These are phyloP conservation scores for Anthopleura sola DNA, from an alignment of 64 coral and sea anemone species.

Conservation along the genomic window DNA sequence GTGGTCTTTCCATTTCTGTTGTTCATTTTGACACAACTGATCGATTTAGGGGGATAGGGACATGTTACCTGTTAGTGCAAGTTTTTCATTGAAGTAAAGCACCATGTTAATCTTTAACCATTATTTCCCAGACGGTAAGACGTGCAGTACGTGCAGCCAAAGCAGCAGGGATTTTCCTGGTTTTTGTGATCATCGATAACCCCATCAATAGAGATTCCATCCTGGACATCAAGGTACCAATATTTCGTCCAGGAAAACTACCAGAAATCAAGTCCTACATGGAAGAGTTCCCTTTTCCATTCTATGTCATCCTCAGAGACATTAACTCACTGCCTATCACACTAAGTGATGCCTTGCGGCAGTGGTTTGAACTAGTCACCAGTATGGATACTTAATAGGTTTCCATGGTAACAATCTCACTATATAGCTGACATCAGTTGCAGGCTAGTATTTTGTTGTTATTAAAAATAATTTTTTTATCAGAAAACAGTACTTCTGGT, in stretches of 20 bases:
- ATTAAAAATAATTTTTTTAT: background rate
- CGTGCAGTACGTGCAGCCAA: constrained; percentile 69
- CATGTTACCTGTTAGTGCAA: no score
- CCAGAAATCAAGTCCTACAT: constrained; percentile 95
- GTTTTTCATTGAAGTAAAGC: background rate
- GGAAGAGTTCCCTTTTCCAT: constrained; percentile 89
- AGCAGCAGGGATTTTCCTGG: constrained; percentile 82
- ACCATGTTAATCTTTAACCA: background rate
- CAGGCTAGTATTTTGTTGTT: background rate
- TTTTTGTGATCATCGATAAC: constrained; percentile 94
- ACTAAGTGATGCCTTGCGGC: constrained; percentile 88
- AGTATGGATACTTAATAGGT: constrained; percentile 38
- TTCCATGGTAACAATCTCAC: background rate
- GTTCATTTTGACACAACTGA: no score
- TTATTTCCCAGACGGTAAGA: constrained; percentile 70
- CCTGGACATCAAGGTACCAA: constrained; percentile 90
- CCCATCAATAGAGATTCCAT: constrained; percentile 90
- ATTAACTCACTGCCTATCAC: constrained; percentile 82
- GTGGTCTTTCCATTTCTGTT: no score
- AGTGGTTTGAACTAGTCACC: constrained; percentile 96
- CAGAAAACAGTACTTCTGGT: background rate
- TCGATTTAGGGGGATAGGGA: no score
- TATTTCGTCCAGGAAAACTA: constrained; percentile 72
- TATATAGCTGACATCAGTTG: background rate
- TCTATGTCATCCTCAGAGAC: constrained; percentile 84